phyloP scores from a whole-genome alignment of 2,113 vertebrate species.

The Lynx canadensis region DNA sequence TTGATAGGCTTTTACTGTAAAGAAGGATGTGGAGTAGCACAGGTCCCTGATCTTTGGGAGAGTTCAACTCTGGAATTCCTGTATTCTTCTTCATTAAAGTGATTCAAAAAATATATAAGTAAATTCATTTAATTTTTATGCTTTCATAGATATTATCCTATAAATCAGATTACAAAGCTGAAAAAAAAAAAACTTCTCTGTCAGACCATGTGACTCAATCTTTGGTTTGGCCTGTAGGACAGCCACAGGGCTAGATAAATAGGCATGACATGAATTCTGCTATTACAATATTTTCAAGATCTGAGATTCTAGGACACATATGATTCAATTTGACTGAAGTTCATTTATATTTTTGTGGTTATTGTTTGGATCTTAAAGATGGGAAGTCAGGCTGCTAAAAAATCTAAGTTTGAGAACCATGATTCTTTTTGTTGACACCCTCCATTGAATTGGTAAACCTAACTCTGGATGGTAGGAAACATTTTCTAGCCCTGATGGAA shows the following conservation, averaged over 20 bases:
- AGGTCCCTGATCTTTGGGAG: neutral
- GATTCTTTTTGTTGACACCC: neutral
- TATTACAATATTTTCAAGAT: neutral
- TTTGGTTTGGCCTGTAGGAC: slow-evolving; percentile 17
- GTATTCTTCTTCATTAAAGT: slow-evolving; percentile 2
- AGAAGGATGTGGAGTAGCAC: neutral
- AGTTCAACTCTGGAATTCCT: neutral
- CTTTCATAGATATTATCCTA: neutral
- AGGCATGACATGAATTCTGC: neutral
- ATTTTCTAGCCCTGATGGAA: neutral
- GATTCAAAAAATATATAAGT: neutral
- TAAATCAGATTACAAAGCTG: slow-evolving; percentile 39
- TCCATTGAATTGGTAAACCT: neutral
- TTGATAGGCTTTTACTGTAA: neutral
- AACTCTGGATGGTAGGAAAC: neutral
- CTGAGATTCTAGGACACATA: neutral
- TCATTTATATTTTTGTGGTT: slow-evolving; percentile 4
- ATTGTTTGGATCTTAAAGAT: neutral
- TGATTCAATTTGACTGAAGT: neutral
- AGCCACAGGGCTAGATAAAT: neutral
- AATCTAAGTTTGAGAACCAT: slow-evolving; percentile 5
- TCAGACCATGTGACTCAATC: neutral
- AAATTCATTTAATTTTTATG: slow-evolving; percentile 46
- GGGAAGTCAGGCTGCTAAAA: neutral
- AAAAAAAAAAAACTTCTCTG: neutral